These are phyloP conservation scores for Proterorhinus semilunaris DNA, from an alignment of 2,113 vertebrate species.

Conservation along the genomic window DNA sequence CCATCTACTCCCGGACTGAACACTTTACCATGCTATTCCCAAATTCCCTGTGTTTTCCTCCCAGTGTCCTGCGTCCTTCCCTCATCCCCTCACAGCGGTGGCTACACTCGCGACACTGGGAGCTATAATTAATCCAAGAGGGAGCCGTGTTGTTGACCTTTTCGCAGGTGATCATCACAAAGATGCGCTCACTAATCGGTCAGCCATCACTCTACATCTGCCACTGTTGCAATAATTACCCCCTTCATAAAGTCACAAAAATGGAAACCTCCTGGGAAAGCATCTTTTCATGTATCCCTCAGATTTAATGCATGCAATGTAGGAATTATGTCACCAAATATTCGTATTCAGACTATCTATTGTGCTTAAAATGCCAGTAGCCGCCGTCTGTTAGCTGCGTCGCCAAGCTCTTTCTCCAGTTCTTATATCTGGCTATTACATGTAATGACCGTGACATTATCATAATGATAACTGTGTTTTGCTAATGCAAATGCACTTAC, in stretches of 20 bases:
- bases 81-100: slow-evolving; percentile 46
- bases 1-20: neutral
- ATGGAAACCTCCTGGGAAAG: slow-evolving; percentile 9
- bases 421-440: slow-evolving; percentile 74
- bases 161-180: slow-evolving; percentile 76
- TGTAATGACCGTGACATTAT: slow-evolving; percentile 77
- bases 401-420: slow-evolving; percentile 62
- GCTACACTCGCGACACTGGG: slow-evolving; percentile 51
- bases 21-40: slow-evolving; percentile 5
- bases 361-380: slow-evolving; percentile 27
- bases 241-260: slow-evolving; percentile 25
- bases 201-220: slow-evolving; percentile 71
- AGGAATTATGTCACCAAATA: slow-evolving; percentile 14
- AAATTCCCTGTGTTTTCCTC: slow-evolving; percentile 15
- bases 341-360: slow-evolving; percentile 37
- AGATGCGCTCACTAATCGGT: slow-evolving; percentile 73
- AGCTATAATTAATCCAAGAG: slow-evolving; percentile 77
- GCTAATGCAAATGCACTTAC: slow-evolving; percentile 65
- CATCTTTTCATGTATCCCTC: slow-evolving; percentile 1
- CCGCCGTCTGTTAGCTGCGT: slow-evolving; percentile 65
- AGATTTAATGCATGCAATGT: neutral
- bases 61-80: neutral
- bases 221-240: slow-evolving; percentile 59
- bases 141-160: slow-evolving; percentile 80
- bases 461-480: slow-evolving; percentile 68